These are phyloP conservation scores for Chiloscyllium punctatum DNA, from an alignment of 2,797 vertebrate genomes.

Conservation along the genomic window DNA sequence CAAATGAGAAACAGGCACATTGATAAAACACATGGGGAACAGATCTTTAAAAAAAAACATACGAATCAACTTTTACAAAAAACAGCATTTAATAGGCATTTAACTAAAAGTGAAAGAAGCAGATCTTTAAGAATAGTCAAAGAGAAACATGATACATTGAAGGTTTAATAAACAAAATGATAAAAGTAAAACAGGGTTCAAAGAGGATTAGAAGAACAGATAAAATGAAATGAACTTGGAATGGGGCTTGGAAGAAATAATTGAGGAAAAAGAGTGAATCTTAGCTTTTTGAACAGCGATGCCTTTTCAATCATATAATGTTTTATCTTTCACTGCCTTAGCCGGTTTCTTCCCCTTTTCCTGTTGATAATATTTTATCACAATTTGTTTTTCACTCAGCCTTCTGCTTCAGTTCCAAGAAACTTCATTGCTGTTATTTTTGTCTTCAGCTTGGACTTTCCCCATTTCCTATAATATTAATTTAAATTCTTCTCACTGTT, in stretches of 20 bases:
- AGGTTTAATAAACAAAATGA: not conserved
- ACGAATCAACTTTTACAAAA: not conserved
- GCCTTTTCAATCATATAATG: not conserved
- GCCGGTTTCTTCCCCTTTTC: not conserved
- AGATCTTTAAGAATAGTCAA: not conserved
- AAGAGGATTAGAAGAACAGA: not conserved
- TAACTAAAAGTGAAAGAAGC: not conserved
- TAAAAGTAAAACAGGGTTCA: not conserved
- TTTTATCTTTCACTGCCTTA: not conserved
- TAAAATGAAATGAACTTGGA: too few species aligned
- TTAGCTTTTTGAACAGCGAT: not conserved
- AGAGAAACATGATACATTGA: not conserved
- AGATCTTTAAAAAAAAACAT: conserved; percentile 16
- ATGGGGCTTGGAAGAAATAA: not conserved
- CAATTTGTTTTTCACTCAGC: not conserved
- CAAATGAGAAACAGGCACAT: not conserved
- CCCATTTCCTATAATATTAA: not conserved
- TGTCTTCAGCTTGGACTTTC: not conserved
- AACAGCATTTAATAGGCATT: not conserved
- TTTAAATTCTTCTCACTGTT: not conserved
- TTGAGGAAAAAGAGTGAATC: not conserved
- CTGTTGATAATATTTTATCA: not conserved
- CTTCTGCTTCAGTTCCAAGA: not conserved
- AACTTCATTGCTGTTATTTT: not conserved
- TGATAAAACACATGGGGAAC: not conserved